A percentile compares a stretch with the other conserved stretches of the same genome.
These are phyloP conservation scores for Solenopsis fugax DNA, from an alignment of 1,140 invertebrate genomes.

Conservation along the genomic window DNA sequence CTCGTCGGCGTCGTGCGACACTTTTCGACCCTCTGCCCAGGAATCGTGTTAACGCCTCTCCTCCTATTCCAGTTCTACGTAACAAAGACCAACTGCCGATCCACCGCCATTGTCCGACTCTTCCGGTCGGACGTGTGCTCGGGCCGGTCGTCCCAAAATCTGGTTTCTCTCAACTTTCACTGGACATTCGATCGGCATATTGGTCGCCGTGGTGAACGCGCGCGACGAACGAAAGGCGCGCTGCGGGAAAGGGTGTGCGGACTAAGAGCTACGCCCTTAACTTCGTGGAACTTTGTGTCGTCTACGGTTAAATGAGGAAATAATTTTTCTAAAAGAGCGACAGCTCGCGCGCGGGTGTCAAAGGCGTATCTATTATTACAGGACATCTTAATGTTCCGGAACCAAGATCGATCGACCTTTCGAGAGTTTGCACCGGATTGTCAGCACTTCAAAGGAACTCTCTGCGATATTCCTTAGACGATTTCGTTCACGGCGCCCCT, in stretches of 20 bases:
- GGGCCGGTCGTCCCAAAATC: constrained; percentile 37
- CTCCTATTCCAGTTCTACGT: constrained; percentile 68
- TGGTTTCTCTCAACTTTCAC: constrained; percentile 66
- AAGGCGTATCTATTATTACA: constrained; percentile 51
- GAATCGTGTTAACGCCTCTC: constrained; percentile 77
- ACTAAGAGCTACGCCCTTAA: constrained; percentile 52
- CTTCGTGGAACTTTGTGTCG: neutral
- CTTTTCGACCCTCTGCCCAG: constrained; percentile 36
- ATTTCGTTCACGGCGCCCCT: neutral
- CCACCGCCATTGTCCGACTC: constrained; percentile 73
- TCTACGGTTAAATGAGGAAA: constrained; percentile 61
- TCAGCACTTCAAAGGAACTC: constrained; percentile 55
- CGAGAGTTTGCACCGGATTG: constrained; percentile 59
- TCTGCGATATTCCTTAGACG: constrained; percentile 52
- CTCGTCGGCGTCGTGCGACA: constrained; percentile 46
- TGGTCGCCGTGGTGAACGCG: constrained; percentile 24
- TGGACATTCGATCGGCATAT: constrained; percentile 65
- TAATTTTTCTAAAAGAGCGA: constrained; percentile 63
- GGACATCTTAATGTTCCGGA: constrained; percentile 61
- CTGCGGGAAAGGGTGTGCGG: constrained; percentile 70
- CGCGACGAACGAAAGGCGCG: constrained; percentile 11
- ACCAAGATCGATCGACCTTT: constrained; percentile 77
- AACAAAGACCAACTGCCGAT: constrained; percentile 76
- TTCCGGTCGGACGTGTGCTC: constrained; percentile 76
- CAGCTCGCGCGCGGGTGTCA: neutral